Evolutionary conservation across 2,797 vertebrate species (phyloP).

Genomic region (Silurus aristotelis): DNA sequence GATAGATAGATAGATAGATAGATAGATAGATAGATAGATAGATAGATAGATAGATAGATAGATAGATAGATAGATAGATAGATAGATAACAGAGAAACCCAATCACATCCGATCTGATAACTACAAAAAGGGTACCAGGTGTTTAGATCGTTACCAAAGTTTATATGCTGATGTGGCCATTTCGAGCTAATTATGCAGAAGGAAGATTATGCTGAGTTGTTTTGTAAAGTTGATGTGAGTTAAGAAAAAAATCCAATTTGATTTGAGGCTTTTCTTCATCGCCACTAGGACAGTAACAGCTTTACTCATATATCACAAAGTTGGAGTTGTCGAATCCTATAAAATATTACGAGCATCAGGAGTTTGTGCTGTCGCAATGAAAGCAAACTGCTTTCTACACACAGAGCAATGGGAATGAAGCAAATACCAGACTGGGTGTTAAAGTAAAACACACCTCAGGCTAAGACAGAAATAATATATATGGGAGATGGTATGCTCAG

Average conservation of each 20-base stretch:
- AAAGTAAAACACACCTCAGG: background rate
- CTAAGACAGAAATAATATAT: conserved; percentile 23
- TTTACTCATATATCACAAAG: conserved; percentile 5
- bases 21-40: too few relatives aligned
- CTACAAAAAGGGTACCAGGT: background rate
- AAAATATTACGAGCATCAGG: background rate
- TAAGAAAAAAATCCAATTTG: background rate
- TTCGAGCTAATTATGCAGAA: background rate
- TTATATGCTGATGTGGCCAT: background rate
- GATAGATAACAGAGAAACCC: too few relatives aligned
- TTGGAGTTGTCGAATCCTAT: background rate
- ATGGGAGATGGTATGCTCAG: background rate
- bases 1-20: too few relatives aligned
- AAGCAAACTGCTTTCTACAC: background rate
- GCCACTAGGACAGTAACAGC: background rate
- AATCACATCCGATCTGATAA: background rate
- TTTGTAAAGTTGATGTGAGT: background rate
- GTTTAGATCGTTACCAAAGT: background rate
- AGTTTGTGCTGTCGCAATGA: background rate
- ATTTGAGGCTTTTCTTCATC: background rate
- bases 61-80: too few relatives aligned
- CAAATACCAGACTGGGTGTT: background rate
- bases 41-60: too few relatives aligned
- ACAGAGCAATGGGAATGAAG: background rate
- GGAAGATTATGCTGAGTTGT: conserved; percentile 10